These are phyloP conservation scores for Aporrectodea caliginosa DNA, from an alignment of 1,140 invertebrate species.

Conservation along the genomic window DNA sequence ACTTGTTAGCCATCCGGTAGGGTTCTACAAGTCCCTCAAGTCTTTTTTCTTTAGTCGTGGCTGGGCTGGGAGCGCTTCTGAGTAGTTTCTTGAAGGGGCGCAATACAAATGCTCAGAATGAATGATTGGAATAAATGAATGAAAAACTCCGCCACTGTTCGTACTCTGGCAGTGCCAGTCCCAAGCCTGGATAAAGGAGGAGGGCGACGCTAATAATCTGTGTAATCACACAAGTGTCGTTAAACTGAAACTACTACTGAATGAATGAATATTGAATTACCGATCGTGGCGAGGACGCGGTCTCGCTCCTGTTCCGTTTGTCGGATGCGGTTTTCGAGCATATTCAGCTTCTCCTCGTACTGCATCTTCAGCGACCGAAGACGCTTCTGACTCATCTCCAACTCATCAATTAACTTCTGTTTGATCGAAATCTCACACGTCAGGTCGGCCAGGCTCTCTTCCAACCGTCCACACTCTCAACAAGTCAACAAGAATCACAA, in stretches of 20 bases:
- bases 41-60: too few relatives aligned
- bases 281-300: constrained; percentile 70
- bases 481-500: neutral
- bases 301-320: constrained; percentile 89
- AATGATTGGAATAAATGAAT: neutral
- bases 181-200: neutral
- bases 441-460: constrained; percentile 70
- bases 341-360: constrained; percentile 87
- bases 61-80: too few relatives aligned
- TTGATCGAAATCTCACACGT: constrained; percentile 88
- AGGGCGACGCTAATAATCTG: neutral
- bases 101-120: too few relatives aligned
- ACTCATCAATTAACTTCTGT: constrained; percentile 85
- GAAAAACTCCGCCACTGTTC: neutral
- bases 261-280: constrained; percentile 41
- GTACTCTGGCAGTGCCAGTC: neutral
- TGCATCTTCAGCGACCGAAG: constrained; percentile 73
- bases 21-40: too few relatives aligned
- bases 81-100: too few relatives aligned
- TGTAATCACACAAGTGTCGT: neutral
- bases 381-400: constrained; percentile 80
- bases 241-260: neutral
- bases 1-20: too few relatives aligned
- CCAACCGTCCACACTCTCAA: neutral
- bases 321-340: constrained; percentile 79